phyloP scores from a whole-genome alignment of 1,140 invertebrate genomes.

The Cotesia vestalis region DNA sequence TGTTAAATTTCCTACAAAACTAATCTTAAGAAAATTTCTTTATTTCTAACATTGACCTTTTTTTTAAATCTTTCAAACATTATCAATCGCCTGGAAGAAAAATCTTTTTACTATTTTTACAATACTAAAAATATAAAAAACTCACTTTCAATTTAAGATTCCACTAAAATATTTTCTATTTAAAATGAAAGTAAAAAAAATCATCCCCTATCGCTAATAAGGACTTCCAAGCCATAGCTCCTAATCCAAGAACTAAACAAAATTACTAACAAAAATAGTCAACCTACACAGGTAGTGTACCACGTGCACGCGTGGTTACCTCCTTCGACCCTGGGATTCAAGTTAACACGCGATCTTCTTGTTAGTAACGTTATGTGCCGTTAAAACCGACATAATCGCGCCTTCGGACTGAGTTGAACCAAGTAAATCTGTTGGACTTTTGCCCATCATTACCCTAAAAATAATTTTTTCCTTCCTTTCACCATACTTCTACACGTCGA shows the following conservation, averaged over 20 bases:
- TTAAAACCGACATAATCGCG: slow-evolving; percentile 51
- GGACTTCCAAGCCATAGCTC: too few species aligned
- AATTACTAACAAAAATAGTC: background rate
- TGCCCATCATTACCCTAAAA: slow-evolving; percentile 27
- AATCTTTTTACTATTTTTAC: too few species aligned
- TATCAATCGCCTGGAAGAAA: too few species aligned
- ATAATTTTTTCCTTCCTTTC: slow-evolving; percentile 23
- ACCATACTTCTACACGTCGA: background rate
- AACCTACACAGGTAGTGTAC: background rate
- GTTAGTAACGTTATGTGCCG: slow-evolving; percentile 54
- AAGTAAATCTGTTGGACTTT: slow-evolving; percentile 7
- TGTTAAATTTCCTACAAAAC: too few species aligned
- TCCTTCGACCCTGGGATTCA: slow-evolving; percentile 43
- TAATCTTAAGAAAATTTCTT: too few species aligned
- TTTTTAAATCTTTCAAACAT: too few species aligned
- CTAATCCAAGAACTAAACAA: background rate
- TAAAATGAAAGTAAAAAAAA: too few species aligned
- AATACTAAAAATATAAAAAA: too few species aligned
- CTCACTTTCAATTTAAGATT: too few species aligned
- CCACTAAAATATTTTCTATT: too few species aligned
- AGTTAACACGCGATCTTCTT: slow-evolving; percentile 55
- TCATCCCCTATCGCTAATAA: too few species aligned
- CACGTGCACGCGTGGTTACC: slow-evolving; percentile 32
- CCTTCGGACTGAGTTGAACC: background rate
- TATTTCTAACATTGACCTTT: too few species aligned